Evolutionary conservation across 1,140 invertebrate species (phyloP), one percentile per base, ranked within the genome.

Genomic region (Rhizoglyphus robini): DNA sequence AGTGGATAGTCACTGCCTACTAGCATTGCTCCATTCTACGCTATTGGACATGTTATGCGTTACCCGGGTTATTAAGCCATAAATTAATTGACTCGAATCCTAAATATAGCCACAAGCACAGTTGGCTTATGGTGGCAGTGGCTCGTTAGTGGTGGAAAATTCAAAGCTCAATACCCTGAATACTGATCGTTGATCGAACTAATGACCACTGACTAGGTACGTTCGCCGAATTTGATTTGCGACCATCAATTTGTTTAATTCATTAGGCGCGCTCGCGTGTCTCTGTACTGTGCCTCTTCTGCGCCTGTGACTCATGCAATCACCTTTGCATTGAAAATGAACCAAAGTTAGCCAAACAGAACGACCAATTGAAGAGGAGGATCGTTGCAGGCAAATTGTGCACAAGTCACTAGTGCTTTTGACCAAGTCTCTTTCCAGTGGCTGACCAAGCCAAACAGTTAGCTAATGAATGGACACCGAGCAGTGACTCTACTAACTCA

Each of bases 261-360:
- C 51, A 54, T 54, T 54, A 54, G 51, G 51, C 51, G 51, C 51
- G 51, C 51, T 54, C 51, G 51, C 51, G 51, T 54, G 51, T 54
- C 51, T 20, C 51, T 54, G 8, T 23, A 54, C 23, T 15, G 15
- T 54, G 41, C 23, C 41, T 46, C 15, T 15, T 46, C 15, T 15
- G 41, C 41, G 23, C 41, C 23, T 46, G 41, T 46, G 15, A 46
- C 41, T 46, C 41, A 46, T 23, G 15, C 41, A 46, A 23, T 46
- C 41, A 23, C 41, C 15, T 8, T 54, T 54, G 51, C 51, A 54
- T 54, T 54, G 51, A 23, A 8, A 54, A 54, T 54, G 51, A 54
- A 20, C 20, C 51, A 54, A 54, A 54, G 51, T 54, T 54, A 54
- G 51, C 51, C 51, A 54, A 54, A 54, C 51, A 54, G 51, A 54